phyloP scores from a whole-genome alignment of 2,113 vertebrate genomes.

The Leucopsar rothschildi region DNA sequence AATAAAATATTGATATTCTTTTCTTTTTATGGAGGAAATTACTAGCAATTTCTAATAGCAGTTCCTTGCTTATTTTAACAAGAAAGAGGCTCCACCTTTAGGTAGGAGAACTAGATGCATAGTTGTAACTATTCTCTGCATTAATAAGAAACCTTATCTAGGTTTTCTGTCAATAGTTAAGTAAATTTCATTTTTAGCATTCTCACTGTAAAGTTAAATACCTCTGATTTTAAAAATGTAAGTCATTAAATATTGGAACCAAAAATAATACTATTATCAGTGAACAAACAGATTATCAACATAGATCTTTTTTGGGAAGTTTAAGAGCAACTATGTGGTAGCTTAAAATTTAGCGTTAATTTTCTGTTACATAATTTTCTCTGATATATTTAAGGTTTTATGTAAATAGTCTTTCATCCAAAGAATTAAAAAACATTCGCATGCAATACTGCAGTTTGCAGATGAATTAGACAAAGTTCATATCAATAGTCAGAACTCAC shows the following conservation, averaged over 20 bases:
- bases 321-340: neutral
- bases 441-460: neutral
- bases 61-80: neutral
- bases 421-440: neutral
- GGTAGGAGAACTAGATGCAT: neutral
- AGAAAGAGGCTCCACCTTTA: neutral
- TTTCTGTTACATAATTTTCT: neutral
- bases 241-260: neutral
- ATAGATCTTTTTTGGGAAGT: accelerated
- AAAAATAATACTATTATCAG: neutral
- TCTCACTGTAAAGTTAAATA: neutral
- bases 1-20: neutral
- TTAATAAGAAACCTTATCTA: neutral
- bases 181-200: neutral
- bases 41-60: neutral
- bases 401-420: neutral
- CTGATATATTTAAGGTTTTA: neutral
- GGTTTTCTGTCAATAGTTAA: neutral
- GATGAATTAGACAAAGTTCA: neutral
- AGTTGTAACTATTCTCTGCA: neutral
- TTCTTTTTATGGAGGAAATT: neutral
- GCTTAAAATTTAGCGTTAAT: neutral
- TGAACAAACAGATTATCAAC: neutral
- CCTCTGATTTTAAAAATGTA: neutral
- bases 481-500: neutral